These are phyloP conservation scores for Chionomys nivalis DNA, from an alignment of 2,113 vertebrate species.

Conservation along the genomic window DNA sequence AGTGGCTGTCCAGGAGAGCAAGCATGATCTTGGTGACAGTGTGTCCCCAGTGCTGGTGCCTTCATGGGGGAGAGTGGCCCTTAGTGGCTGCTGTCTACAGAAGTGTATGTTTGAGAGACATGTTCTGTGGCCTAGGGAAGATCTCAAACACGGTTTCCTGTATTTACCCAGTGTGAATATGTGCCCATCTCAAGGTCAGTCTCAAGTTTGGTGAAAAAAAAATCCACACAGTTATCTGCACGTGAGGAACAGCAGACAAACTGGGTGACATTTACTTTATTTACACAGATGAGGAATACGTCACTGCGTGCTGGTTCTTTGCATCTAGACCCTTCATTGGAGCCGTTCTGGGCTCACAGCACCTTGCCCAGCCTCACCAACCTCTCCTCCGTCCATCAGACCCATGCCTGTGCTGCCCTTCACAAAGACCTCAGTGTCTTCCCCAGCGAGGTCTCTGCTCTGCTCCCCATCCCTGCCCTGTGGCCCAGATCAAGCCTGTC, in stretches of 20 bases:
- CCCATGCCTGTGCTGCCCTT: neutral
- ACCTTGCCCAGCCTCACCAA: neutral
- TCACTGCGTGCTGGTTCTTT: neutral
- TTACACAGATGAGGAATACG: neutral
- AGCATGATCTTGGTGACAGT: neutral
- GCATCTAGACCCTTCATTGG: neutral
- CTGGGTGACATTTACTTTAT: neutral
- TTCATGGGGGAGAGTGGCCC: neutral
- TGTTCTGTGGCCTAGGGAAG: neutral
- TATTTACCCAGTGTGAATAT: neutral
- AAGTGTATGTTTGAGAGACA: neutral
- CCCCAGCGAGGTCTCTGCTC: neutral
- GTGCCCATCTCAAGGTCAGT: neutral
- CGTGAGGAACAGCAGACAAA: neutral
- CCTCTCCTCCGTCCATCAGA: rapidly evolving
- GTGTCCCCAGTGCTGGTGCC: neutral
- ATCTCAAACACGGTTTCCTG: neutral
- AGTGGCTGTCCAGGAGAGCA: neutral
- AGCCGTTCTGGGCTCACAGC: neutral
- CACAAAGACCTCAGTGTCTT: rapidly evolving
- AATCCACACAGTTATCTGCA: neutral
- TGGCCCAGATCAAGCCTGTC: neutral
- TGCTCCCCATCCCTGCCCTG: neutral
- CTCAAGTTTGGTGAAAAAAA: neutral
- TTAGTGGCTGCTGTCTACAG: neutral